Percentiles rank a stretch among this genome's conserved stretches.
Conservation (phyloP, 2,113 vertebrate genomes). For the Cavia aperea region DNA sequence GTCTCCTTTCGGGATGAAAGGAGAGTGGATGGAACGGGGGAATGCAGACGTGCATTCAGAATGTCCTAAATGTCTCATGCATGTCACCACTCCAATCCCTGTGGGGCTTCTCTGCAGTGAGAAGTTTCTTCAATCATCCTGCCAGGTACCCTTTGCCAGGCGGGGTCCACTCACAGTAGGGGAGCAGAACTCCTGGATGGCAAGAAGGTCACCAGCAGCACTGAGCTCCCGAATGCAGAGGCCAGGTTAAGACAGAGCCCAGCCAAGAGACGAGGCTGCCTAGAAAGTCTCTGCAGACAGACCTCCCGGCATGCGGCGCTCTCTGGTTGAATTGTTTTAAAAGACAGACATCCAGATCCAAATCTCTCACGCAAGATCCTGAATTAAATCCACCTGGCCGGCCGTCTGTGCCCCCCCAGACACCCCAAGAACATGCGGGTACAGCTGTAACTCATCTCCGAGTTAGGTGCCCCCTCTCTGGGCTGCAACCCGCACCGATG, state of each 20-base stretch:
- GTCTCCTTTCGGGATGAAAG: neutral
- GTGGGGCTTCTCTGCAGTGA: neutral
- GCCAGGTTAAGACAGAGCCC: neutral
- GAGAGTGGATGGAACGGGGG: neutral
- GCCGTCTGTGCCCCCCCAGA: rapidly evolving
- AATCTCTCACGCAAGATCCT: neutral
- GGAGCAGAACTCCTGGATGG: neutral
- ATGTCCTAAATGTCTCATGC: neutral
- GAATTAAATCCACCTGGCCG: neutral
- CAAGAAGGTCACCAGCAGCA: neutral
- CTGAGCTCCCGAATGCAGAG: neutral
- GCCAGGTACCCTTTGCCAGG: neutral
- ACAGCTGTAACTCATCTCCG: neutral
- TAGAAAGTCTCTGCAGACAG: neutral
- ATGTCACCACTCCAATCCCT: no score
- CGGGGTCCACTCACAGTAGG: neutral
- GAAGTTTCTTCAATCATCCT: neutral
- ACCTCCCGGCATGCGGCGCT: neutral
- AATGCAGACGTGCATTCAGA: neutral
- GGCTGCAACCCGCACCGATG: neutral
- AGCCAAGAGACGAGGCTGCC: neutral
- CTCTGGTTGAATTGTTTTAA: neutral
- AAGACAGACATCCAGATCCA: neutral
- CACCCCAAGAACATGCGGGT: neutral
- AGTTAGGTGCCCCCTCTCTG: neutral